phyloP scores from a whole-genome alignment of 2,797 vertebrate genomes.

The Gymnocypris eckloni region DNA sequence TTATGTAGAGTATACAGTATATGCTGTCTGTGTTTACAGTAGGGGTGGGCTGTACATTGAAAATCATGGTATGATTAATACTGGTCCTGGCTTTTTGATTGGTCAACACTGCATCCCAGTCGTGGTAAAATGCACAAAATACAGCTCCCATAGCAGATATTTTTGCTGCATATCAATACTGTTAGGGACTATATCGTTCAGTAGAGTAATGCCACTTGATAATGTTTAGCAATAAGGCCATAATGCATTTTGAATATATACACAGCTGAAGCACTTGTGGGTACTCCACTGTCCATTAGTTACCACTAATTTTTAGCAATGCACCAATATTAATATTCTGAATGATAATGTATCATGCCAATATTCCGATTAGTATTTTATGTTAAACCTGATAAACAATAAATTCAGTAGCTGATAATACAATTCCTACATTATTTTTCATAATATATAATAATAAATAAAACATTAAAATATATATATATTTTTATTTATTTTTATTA shows the following conservation, averaged over 20 bases:
- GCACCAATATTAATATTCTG: slow-evolving; percentile 4
- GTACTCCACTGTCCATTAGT: background rate
- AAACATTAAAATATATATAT: background rate
- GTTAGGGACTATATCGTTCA: background rate
- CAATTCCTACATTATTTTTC: background rate
- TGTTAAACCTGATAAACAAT: background rate
- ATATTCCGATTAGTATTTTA: background rate
- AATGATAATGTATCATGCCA: background rate
- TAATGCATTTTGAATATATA: background rate
- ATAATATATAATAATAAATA: background rate
- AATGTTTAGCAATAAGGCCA: background rate
- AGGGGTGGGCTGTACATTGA: background rate
- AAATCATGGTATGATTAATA: background rate
- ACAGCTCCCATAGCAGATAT: background rate
- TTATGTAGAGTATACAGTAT: background rate
- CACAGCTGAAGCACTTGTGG: background rate
- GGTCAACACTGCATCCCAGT: background rate
- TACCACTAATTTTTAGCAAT: background rate
- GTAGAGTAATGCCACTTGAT: background rate
- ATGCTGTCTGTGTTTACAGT: background rate
- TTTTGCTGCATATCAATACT: background rate
- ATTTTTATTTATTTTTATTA: too few relatives aligned
- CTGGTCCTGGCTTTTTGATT: background rate
- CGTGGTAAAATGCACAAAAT: background rate
- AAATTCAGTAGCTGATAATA: background rate